Base-by-base conservation (phyloP, 2,888 invertebrate genomes). In the Catotricha subobsoleta region DNA sequence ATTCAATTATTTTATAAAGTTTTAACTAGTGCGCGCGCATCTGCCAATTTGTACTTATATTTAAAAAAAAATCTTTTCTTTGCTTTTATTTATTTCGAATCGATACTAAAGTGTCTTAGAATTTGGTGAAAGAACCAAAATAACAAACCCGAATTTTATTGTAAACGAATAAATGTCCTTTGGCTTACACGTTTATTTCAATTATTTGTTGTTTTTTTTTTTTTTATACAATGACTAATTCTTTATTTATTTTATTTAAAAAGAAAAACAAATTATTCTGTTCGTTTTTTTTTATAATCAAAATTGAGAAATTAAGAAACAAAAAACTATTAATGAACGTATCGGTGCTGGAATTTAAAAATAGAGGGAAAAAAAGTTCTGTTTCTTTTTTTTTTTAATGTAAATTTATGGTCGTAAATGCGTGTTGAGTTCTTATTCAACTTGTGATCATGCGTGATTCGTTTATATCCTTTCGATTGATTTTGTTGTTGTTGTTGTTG, bases 391-490 rank as follows among this genome's bases (percentile, higher is more conserved):
- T 18, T 38, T 10, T 38, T 6, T 27, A 28, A 8, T 28, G 5
- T 16, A 18, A 4, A 7, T 13, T 25, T 25, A 23, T 12, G 18
- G 35, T 35, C 35, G 35, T 35, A 20, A 35, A 35, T 35, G 35
- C 35, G 35, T 35, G 20, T 20, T 35, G 35, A 35, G 35, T 35
- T 35, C 16, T 33, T 18, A n/a, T 19, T 10, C 10, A 36, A 25
- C 25, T 36, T 38, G 38, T 12, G 38, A n/a, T n/a, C n/a, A n/a
- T 34, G 8, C 21, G n/a, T 34, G 34, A 34, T 34, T 20, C 21
- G 20, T 34, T 34, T 19, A 21, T 34, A 20, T 19, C 4, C 33
- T 33, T 33, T 34, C 34, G 34, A 34, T 34, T 21, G 33, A 3
- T 33, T n/a, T 33, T 7, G 16, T 16, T 33, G 3, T 33, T 33